These are phyloP conservation scores for Thinocorus orbignyianus DNA, from an alignment of 2,113 vertebrate genomes.

Conservation along the genomic window DNA sequence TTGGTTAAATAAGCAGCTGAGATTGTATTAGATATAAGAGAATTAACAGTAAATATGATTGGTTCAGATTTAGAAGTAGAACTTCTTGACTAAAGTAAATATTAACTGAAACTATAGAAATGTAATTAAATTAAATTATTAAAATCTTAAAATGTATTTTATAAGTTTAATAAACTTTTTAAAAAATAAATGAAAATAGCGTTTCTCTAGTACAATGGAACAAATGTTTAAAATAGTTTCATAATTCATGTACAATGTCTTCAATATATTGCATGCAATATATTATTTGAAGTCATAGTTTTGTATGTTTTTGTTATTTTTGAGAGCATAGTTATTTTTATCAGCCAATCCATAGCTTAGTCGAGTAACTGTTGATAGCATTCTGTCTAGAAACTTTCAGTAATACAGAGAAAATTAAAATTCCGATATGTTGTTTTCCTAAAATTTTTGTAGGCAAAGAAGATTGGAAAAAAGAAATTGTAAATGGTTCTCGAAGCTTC, in stretches of 20 bases:
- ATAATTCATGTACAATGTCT: not conserved
- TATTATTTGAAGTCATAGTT: conserved; percentile 1
- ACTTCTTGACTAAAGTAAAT: not conserved
- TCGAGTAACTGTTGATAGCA: conserved; percentile 22
- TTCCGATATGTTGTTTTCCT: conserved; percentile 78
- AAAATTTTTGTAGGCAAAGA: conserved; percentile 88
- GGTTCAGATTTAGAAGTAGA: not conserved
- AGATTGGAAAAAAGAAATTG: conserved; percentile 90
- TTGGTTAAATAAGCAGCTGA: not conserved
- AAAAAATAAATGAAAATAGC: not conserved
- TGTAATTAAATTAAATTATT: not conserved
- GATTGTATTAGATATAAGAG: not conserved
- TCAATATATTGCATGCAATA: conserved; percentile 38
- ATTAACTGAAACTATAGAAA: not conserved
- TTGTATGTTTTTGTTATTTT: not conserved
- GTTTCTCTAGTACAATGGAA: conserved; percentile 48
- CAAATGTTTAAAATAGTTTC: conserved; percentile 50
- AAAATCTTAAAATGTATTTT: not conserved
- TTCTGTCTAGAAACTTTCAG: conserved; percentile 59
- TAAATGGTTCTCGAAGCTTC: conserved; percentile 90
- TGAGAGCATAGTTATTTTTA: not conserved
- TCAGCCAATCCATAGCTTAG: conserved; percentile 30
- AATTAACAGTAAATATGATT: not conserved
- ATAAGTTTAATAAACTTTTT: not conserved
- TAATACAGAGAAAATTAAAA: conserved; percentile 59